A percentile compares a stretch with the other conserved stretches of the same genome.
These are phyloP conservation scores for Oxytorus armatus DNA, from an alignment of 2,888 invertebrate species.

Conservation along the genomic window DNA sequence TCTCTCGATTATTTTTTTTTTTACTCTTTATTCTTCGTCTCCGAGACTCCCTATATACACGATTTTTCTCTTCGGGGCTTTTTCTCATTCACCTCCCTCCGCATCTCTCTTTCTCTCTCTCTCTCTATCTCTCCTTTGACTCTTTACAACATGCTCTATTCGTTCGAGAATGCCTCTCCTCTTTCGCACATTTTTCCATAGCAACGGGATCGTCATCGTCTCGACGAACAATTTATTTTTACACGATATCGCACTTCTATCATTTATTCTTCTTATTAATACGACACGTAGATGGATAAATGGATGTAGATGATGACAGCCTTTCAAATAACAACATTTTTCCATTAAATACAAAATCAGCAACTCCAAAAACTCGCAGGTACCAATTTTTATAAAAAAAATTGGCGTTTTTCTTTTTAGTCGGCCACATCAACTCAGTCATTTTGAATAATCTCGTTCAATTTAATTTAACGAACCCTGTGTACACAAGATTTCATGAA, in stretches of 20 bases:
- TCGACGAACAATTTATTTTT: constrained; percentile 40
- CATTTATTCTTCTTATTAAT: constrained; percentile 37
- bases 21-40: constrained; percentile 41
- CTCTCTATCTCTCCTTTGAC: not conserved
- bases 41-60: constrained; percentile 52
- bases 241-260: constrained; percentile 18
- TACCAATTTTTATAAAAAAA: not conserved
- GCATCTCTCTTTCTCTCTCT: not conserved
- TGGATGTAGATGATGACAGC: not conserved
- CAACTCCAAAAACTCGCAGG: not conserved
- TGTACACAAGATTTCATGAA: no score
- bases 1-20: constrained; percentile 22
- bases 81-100: constrained; percentile 21
- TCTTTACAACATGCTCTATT: constrained; percentile 43
- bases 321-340: not conserved
- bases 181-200: constrained; percentile 21
- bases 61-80: constrained; percentile 57
- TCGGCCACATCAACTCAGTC: no score
- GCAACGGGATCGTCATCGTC: constrained; percentile 38
- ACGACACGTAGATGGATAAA: constrained; percentile 6
- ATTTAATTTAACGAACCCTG: constrained; percentile 1
- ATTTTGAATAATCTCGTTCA: not conserved
- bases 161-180: constrained; percentile 40
- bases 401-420: not conserved
- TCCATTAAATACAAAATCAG: not conserved